Evolutionary conservation across 2,797 vertebrate genomes (phyloP), one percentile per base, ranked within the genome.

Genomic region (Tamandua tetradactyla): DNA sequence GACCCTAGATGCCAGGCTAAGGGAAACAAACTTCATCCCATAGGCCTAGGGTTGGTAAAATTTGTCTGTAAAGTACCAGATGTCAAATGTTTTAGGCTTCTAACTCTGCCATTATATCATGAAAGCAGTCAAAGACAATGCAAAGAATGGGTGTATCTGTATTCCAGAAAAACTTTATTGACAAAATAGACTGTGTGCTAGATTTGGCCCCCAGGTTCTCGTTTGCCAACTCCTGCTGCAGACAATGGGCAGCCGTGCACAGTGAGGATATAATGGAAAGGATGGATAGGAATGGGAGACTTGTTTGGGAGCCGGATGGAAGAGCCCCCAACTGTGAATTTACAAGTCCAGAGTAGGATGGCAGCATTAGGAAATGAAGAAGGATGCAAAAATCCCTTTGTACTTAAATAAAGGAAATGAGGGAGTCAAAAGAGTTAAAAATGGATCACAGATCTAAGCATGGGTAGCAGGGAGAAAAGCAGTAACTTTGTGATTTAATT

Each of bases 401-500:
- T 13, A 61, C 40, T 61, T 83, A 42, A 87, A 89, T 20, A 37
- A 0, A 61, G 71, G 32, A 37, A 37, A 44, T 25, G 12, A 86
- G 87, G 57, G 61, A 37, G 47, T 78, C 3, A 40, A 47, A 83
- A 59, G 89, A 78, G 87, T 86, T 92, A 90, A 95, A 69, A 4
- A 13, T 8, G 35, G 55, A 78, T 81, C 66, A 49, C 37, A 87
- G 74, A 66, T 75, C 44, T 22, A 59, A 92, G 64, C 55, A n/a
- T 23, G 61, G 49, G 14, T 14, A 20, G 52, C 5, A 49, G 30
- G 76, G 52, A 94, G 84, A 47, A 64, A 87, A 85, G 71, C 14
- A 17, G 47, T 30, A 20, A 59, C 57, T 88, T 61, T 30, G 57
- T 78, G 81, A 52, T 92, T 96, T 95, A 87, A 93, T 92, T 96